These are phyloP conservation scores for Parambassis ranga DNA, from an alignment of 2,797 vertebrate genomes.

Conservation along the genomic window DNA sequence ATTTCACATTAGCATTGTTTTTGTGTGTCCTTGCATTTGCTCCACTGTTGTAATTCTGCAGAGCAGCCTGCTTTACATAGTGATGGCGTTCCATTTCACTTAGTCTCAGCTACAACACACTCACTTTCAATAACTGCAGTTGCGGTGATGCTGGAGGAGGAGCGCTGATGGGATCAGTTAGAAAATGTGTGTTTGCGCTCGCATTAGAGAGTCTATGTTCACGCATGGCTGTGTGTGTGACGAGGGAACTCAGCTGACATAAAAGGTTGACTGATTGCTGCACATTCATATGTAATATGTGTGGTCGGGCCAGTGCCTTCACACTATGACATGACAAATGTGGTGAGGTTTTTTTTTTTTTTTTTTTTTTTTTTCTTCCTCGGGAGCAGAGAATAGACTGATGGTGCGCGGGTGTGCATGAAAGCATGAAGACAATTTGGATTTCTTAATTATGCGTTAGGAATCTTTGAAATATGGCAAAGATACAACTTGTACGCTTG, in stretches of 20 bases:
- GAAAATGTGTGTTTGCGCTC: slow-evolving; percentile 29
- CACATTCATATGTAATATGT: slow-evolving; percentile 42
- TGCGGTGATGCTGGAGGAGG: slow-evolving; percentile 29
- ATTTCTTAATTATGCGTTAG: slow-evolving; percentile 39
- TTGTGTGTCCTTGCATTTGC: background rate
- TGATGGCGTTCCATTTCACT: slow-evolving; percentile 48
- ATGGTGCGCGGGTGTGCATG: slow-evolving; percentile 12
- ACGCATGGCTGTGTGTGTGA: background rate
- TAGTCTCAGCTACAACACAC: slow-evolving; percentile 54
- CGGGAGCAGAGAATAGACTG: slow-evolving; percentile 20
- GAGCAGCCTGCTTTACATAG: slow-evolving; percentile 36
- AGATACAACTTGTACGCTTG: background rate
- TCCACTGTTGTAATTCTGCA: slow-evolving; percentile 33
- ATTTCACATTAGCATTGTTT: background rate
- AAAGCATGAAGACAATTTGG: slow-evolving; percentile 3
- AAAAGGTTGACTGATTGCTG: slow-evolving; percentile 56
- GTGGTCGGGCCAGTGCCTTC: background rate
- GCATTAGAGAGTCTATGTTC: slow-evolving; percentile 1
- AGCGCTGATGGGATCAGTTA: slow-evolving; percentile 30
- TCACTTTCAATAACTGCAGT: slow-evolving; percentile 34
- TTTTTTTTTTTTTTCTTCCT: background rate
- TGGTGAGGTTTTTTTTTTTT: slow-evolving; percentile 5
- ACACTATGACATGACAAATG: slow-evolving; percentile 39
- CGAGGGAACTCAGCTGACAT: slow-evolving; percentile 28
- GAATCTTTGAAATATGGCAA: slow-evolving; percentile 18